Evolutionary conservation across 2,113 vertebrate species (phyloP).

Genomic region (Marmota flaviventris): DNA sequence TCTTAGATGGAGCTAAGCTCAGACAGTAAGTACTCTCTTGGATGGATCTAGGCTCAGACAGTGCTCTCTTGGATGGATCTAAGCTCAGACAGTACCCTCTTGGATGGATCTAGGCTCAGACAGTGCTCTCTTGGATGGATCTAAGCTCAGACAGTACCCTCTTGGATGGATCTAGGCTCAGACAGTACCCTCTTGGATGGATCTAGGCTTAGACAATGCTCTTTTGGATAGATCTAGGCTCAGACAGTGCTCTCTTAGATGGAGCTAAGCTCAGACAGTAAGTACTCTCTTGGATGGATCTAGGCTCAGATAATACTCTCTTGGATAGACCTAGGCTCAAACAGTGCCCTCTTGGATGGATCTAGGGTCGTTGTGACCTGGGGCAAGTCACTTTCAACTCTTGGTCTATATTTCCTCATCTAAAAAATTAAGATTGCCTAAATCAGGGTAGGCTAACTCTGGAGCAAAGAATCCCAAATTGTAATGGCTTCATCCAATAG

Average conservation of each 20-base stretch:
- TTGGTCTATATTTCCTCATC: background rate
- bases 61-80: no score
- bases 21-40: background rate
- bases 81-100: no score
- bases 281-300: background rate
- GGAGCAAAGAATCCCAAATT: background rate
- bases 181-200: background rate
- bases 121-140: no score
- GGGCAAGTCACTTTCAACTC: background rate
- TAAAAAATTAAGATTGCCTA: background rate
- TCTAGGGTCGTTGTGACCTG: background rate
- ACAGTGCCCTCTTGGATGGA: no score
- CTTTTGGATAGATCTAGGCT: no score
- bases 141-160: no score
- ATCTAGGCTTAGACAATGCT: background rate
- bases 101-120: no score
- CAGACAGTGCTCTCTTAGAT: no score
- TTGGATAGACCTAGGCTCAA: no score
- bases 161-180: no score
- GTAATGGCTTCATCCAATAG: fast-evolving
- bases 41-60: background rate
- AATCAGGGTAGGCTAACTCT: background rate
- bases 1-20: no score
- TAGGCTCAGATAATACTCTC: background rate
- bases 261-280: no score